Base-by-base conservation (phyloP, 2,888 invertebrate species). In the Drosophila prostipennis region DNA sequence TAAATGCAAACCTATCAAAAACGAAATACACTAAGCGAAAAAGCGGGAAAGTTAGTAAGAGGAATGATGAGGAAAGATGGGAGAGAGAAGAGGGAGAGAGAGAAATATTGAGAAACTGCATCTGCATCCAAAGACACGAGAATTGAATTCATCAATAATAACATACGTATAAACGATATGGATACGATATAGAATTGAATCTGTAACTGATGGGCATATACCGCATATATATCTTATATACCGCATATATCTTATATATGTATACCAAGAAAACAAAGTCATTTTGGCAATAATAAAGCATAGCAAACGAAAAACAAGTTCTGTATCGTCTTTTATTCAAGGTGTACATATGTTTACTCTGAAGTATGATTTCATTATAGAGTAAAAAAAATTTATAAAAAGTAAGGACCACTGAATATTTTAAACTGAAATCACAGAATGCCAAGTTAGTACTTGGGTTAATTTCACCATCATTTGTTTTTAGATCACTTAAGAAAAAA, bases 201-300 rank as follows among this genome's bases (percentile, higher is more conserved):
- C 71, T 80, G 80, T 70, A 72, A 70, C 71, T 72, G 72, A 60
- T 79, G 72, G 70, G 70, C 61, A 71, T 71, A 61, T 71, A 71
- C 70, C 53, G 60, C 39, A 70, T 58, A 65, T 48, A 52, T 69
- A 59, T 59, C 59, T 55, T 56, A 56, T 67, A 56, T 65, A 67
- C 37, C 55, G 45, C 67, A 67, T 67, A 68, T 67, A 68, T 67
- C 46, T 49, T 64, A 64, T 68, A 69, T 58, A 70, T 74, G 74
- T 75, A 74, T 69, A 74, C 79, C 71, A 78, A 68, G 39, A 69
- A 64, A 55, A 57, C 26, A 72, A 78, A 80, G 65, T 85, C 83
- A 79, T 80, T 82, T 80, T 77, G 78, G 82, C 82, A 87, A 79
- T 78, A 88, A 80, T 80, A 83, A 85, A 82, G 76, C 71, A 74